Evolutionary conservation across 2,888 invertebrate species (phyloP).

Genomic region (Platycheirus rosarum): DNA sequence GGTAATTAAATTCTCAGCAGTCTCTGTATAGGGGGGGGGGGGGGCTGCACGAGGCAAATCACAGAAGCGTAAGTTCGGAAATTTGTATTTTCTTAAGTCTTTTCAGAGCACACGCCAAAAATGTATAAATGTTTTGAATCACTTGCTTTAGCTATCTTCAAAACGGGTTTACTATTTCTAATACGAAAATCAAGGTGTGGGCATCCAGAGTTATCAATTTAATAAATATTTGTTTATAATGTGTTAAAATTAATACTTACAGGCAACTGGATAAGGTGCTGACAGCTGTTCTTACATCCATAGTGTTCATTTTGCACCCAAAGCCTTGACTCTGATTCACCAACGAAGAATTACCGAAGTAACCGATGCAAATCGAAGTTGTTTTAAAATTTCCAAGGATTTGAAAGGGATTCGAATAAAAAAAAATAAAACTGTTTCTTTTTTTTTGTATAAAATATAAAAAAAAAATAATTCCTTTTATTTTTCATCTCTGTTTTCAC

Average conservation of each 20-base stretch:
- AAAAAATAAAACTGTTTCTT: slow-evolving; percentile 25
- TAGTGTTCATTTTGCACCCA: slow-evolving; percentile 20
- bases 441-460: slow-evolving; percentile 41
- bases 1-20: no score
- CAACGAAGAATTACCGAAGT: slow-evolving; percentile 29
- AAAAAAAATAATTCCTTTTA: slow-evolving; percentile 57
- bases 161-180: no score
- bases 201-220: no score
- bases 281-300: slow-evolving; percentile 34
- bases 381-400: slow-evolving; percentile 16
- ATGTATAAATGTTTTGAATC: no score
- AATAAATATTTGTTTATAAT: neutral
- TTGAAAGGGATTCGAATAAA: slow-evolving; percentile 23
- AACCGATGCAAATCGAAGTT: slow-evolving; percentile 34
- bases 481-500: slow-evolving; percentile 46
- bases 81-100: no score
- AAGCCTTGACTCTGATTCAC: slow-evolving; percentile 12
- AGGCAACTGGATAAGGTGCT: slow-evolving; percentile 34
- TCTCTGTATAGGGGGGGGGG: no score
- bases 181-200: no score
- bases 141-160: no score
- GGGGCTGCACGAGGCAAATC: no score
- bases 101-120: no score
- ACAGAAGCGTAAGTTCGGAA: no score
- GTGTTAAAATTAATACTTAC: slow-evolving; percentile 45